Percentiles rank a stretch among this genome's conserved stretches.
Evolutionary conservation across 2,888 invertebrate genomes (phyloP).

Genomic region (Priocnemis perturbator): DNA sequence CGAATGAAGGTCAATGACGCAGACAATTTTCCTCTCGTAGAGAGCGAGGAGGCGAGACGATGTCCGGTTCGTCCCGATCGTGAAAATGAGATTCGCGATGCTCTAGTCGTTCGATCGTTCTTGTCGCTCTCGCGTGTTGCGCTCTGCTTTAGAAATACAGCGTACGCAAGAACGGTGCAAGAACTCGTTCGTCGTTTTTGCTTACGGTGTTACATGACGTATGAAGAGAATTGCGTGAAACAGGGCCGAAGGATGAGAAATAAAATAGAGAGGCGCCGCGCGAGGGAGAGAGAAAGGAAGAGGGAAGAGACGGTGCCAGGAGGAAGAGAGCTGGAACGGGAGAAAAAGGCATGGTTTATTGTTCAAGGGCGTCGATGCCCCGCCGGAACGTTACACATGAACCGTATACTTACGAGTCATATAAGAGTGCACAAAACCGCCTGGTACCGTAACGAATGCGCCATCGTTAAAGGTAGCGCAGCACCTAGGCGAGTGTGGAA

Average conservation of each 20-base stretch:
- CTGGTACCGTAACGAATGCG: conserved; percentile 54
- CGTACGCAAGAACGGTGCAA: conserved; percentile 6
- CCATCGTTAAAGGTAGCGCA: conserved; percentile 48
- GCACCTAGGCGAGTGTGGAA: conserved; percentile 15
- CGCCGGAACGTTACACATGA: conserved; percentile 47
- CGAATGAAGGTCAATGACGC: no score
- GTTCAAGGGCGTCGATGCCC: conserved; percentile 52
- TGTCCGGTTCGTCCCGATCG: no score
- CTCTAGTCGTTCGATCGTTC: no score
- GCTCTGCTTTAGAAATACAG: no score
- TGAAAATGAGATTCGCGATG: no score
- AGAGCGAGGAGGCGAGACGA: no score
- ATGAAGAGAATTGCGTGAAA: conserved; percentile 15
- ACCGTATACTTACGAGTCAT: conserved; percentile 53
- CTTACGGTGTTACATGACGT: conserved; percentile 13
- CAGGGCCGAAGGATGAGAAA: background rate
- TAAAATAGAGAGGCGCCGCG: background rate
- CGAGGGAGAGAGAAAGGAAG: conserved; percentile 4
- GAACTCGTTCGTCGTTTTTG: conserved; percentile 19
- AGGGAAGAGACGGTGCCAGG: background rate
- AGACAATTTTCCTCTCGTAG: no score
- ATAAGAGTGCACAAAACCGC: conserved; percentile 46
- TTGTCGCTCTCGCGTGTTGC: no score
- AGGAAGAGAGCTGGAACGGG: conserved; percentile 6
- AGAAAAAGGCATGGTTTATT: conserved; percentile 42